Conservation (phyloP, 2,113 vertebrate genomes). For the Peromyscus californicus region DNA sequence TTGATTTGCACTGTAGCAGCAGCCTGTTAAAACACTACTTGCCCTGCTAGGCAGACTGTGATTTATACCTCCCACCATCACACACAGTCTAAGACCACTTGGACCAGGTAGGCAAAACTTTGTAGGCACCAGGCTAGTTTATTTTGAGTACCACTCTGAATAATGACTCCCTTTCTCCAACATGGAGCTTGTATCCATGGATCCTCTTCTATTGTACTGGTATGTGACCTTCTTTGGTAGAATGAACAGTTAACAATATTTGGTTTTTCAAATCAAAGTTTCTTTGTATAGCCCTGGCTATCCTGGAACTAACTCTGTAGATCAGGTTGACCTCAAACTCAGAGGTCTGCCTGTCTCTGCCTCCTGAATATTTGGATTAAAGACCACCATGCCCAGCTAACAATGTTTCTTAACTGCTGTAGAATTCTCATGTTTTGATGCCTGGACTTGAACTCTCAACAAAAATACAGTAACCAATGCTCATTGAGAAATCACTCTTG, state of each 20-base stretch:
- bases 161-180: background rate
- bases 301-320: background rate
- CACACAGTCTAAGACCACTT: background rate
- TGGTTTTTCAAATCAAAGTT: background rate
- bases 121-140: background rate
- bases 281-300: background rate
- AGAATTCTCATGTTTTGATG: background rate
- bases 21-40: background rate
- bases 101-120: too few relatives aligned
- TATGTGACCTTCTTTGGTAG: background rate
- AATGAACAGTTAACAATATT: background rate
- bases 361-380: background rate
- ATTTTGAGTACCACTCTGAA: background rate
- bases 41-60: background rate
- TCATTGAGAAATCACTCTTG: background rate
- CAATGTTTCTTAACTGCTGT: background rate
- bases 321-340: background rate
- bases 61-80: background rate
- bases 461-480: background rate
- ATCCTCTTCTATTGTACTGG: background rate
- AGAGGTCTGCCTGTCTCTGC: background rate
- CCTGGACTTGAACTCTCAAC: background rate
- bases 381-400: background rate
- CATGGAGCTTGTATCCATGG: background rate
- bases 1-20: background rate